phyloP scores from a whole-genome alignment of 2,888 invertebrate genomes.

The Mayetiola destructor region DNA sequence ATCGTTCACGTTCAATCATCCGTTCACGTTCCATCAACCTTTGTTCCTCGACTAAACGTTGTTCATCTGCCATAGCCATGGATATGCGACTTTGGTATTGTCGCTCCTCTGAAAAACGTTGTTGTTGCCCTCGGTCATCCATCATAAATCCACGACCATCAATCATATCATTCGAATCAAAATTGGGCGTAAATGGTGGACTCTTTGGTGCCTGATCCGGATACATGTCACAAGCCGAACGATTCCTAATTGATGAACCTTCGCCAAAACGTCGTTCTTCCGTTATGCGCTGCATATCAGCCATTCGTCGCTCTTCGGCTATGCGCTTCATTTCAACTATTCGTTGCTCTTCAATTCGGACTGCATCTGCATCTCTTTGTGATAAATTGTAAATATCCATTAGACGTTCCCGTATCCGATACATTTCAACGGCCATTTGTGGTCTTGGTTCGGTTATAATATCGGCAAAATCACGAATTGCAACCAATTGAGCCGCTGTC shows the following conservation, averaged over 20 bases:
- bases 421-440: background rate
- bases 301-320: background rate
- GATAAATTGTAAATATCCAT: slow-evolving; percentile 14
- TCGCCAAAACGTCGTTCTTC: background rate
- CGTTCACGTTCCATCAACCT: background rate
- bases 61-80: background rate
- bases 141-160: background rate
- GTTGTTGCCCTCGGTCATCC: background rate
- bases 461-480: slow-evolving; percentile 17
- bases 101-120: background rate
- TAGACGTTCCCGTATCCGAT: background rate
- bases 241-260: background rate
- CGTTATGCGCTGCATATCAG: background rate
- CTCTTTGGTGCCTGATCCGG: no score
- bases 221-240: no score
- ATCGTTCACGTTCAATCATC: background rate
- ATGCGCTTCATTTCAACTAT: background rate
- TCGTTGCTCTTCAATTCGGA: background rate
- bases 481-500: slow-evolving; percentile 17
- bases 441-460: background rate
- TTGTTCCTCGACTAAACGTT: background rate
- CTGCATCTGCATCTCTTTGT: slow-evolving; percentile 6
- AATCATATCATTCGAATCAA: background rate
- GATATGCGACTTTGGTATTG: background rate
- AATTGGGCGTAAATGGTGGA: background rate